These are phyloP conservation scores for Urocolius indicus DNA, from an alignment of 2,113 vertebrate genomes.

Conservation along the genomic window DNA sequence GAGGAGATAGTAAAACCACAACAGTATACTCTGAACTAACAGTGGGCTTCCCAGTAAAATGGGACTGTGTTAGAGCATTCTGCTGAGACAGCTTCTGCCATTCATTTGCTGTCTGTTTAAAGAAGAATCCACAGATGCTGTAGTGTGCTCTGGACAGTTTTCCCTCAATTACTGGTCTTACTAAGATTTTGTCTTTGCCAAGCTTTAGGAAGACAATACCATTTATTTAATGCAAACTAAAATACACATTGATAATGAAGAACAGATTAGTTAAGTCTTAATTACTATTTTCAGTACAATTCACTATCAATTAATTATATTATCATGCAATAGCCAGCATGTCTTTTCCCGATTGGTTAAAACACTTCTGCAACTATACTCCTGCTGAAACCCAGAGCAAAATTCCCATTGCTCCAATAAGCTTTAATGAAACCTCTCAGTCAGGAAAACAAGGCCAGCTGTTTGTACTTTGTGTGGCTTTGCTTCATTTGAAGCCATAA, in stretches of 20 bases:
- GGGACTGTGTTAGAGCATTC: background rate
- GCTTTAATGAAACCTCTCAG: background rate
- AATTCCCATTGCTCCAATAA: background rate
- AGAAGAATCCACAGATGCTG: background rate
- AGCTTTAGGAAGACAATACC: constrained; percentile 14
- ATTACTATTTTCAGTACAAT: constrained; percentile 42
- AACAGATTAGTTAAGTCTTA: constrained; percentile 40
- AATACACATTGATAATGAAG: constrained; percentile 27
- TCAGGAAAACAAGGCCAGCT: background rate
- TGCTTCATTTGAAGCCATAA: background rate
- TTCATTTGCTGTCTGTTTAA: background rate
- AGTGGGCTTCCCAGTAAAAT: background rate
- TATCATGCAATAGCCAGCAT: background rate
- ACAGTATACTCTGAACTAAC: background rate
- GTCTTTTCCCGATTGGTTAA: constrained; percentile 6
- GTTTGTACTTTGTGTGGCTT: background rate
- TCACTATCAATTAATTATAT: constrained; percentile 49
- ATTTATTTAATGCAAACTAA: constrained; percentile 48
- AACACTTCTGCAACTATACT: background rate
- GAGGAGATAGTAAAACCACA: background rate
- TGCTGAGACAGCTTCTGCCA: background rate
- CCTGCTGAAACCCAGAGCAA: background rate
- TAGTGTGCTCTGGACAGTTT: background rate
- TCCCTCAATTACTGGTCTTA: background rate
- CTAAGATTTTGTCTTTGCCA: background rate